Evolutionary conservation across 2,888 invertebrate species (phyloP).

Genomic region (Malthinus seriepunctatus): DNA sequence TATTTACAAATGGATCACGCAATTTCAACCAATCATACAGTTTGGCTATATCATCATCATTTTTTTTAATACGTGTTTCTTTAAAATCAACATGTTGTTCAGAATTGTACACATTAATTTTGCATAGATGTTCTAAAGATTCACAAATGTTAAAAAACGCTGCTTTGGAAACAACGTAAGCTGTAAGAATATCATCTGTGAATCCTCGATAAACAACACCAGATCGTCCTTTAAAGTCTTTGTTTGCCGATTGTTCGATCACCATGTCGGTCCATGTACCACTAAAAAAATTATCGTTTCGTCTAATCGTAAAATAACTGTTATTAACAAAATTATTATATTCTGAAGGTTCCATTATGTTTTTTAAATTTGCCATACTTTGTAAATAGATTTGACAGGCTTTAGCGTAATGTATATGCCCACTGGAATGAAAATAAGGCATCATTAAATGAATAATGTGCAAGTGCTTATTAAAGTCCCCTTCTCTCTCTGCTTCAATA

Average conservation of each 20-base stretch:
- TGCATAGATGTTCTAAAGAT: constrained; percentile 40
- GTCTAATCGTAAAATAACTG: constrained; percentile 46
- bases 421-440: constrained; percentile 44
- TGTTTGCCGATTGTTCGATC: constrained; percentile 43
- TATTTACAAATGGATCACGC: constrained; percentile 43
- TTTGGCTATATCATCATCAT: constrained; percentile 32
- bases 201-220: constrained; percentile 46
- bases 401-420: constrained; percentile 39
- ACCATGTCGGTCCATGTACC: constrained; percentile 49
- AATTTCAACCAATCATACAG: constrained; percentile 43
- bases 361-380: constrained; percentile 39
- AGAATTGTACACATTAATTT: constrained; percentile 40
- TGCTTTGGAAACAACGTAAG: constrained; percentile 45
- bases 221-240: constrained; percentile 47
- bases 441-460: no score
- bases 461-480: no score
- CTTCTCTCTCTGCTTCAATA: no score
- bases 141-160: constrained; percentile 42
- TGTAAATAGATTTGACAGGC: constrained; percentile 44
- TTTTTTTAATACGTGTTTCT: constrained; percentile 42
- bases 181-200: constrained; percentile 48
- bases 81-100: constrained; percentile 49
- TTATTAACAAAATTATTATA: constrained; percentile 42
- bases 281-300: constrained; percentile 48
- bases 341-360: constrained; percentile 36